Base-by-base conservation (phyloP, 2,113 vertebrate genomes). In the Echinops telfairi region DNA sequence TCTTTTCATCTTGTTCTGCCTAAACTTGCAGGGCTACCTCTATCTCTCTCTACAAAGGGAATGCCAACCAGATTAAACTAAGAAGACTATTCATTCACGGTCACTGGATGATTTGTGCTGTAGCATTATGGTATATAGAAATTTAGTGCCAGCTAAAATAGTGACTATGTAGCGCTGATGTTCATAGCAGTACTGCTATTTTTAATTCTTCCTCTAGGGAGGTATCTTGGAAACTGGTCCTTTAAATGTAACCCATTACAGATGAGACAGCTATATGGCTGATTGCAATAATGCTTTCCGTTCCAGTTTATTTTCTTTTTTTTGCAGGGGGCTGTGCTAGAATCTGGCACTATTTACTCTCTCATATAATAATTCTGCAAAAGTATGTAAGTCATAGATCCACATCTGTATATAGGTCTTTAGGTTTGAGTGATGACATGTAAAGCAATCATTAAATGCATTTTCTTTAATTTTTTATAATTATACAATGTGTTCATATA, bases 211-310 rank as follows among this genome's bases (percentile, higher is more conserved):
- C 8, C 47, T 77, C 22, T 73, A 43, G 25, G 19, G 79, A 85
- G 31, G 36, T 90, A 40, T 86, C 16, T 68, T 92, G 86, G 47
- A 92, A 15, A 2, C 43, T 86, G 43, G 7, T 3, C 82, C 36
- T 88, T 89, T 82, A 75, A 83, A 94, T 95, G 71, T 83, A 89
- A 70, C 22, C 58, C 71, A 2, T 75, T 83, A 58, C 71, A 33
- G 87, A 91, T 82, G 23, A 94, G 90, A 16, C 20, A 78, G 47
- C 58, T 66, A 89, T 87, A 84, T 89, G 81, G 85, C 38, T 87
- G 29, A 83, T 83, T 92, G 47, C 47, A 90, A 47, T n/a, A 9
- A 81, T 83, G 75, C 36, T 93, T 89, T 95, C n/a, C 3, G 84
- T 60, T 93, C 81, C 60, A 58, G 31, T 86, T 84, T 60, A 62